Base-by-base conservation (phyloP, 2,797 vertebrate species). In the Enteromius unitaeniatus region DNA sequence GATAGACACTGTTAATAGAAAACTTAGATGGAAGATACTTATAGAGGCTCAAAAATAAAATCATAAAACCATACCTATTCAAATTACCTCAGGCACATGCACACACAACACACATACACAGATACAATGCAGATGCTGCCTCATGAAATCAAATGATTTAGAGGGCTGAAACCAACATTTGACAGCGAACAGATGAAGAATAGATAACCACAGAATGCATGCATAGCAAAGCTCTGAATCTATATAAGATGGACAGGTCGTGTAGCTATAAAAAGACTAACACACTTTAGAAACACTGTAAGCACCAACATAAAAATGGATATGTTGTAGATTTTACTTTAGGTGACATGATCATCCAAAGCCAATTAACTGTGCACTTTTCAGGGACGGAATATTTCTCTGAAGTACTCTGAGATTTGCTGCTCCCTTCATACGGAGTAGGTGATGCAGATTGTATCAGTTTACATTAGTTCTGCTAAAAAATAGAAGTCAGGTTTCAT, bases 1-100 rank as follows among this genome's bases (percentile, higher is more conserved):
- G 64, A 80, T 9, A 79, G 13, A 79, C 64, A 55, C 34, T 53
- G 31, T 42, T 21, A n/a, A n/a, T n/a, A n/a, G n/a, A n/a, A n/a
- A n/a, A n/a, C n/a, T n/a, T n/a, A n/a, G 53, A 60, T n/a, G 14
- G 14, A 60, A 42, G 21, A 26, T 23, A 26, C 6, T 8, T 15
- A 42, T 4, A 34, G 9, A 58, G 4, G 4, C 58, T 76, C 1
- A 60, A 77, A 60, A 5, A 76, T 42, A 23, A 55, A 75, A 4
- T 73, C 70, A 51, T 51, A 51, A 75, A 75, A 55, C 60, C 34
- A 76, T 75, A 75, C 51, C n/a, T 21, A 75, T 75, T 13, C 31
- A 55, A 55, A 75, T 55, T n/a, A 37, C 53, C 26, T 69, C 37
- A 69, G 34, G 37, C 64, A 37, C 7, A 67, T 21, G 8, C 28